Conservation (phyloP, 2,888 invertebrate genomes). For the Spisula solida region DNA sequence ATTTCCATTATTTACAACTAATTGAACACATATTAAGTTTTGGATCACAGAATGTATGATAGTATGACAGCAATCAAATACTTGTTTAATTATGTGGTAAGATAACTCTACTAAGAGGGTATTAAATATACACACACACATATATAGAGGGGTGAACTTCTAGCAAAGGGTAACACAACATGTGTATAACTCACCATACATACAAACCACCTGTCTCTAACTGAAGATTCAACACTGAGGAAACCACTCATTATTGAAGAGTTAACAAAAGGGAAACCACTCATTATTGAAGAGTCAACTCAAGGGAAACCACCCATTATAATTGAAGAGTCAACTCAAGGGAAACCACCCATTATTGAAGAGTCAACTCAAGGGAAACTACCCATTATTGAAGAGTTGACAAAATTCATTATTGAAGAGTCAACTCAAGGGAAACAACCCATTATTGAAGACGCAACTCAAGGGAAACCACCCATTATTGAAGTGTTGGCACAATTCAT, state of each 20-base stretch:
- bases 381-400: too few relatives aligned
- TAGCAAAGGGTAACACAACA: background rate
- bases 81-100: too few relatives aligned
- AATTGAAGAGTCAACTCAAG: slow-evolving; percentile 9
- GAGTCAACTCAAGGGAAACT: background rate
- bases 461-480: background rate
- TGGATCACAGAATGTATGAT: too few relatives aligned
- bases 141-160: background rate
- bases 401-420: too few relatives aligned
- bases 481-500: too few relatives aligned
- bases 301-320: background rate
- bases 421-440: background rate
- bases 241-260: background rate
- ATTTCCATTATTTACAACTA: too few relatives aligned
- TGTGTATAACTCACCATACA: slow-evolving; percentile 1
- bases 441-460: slow-evolving; percentile 2
- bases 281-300: too few relatives aligned
- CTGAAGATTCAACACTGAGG: slow-evolving; percentile 6
- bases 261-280: too few relatives aligned
- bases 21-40: too few relatives aligned
- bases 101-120: too few relatives aligned
- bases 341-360: background rate
- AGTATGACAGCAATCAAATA: too few relatives aligned
- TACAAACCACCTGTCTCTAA: background rate
- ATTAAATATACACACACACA: background rate